Evolutionary conservation across 2,888 invertebrate genomes (phyloP).

Genomic region (Cryptocephalus moraei): DNA sequence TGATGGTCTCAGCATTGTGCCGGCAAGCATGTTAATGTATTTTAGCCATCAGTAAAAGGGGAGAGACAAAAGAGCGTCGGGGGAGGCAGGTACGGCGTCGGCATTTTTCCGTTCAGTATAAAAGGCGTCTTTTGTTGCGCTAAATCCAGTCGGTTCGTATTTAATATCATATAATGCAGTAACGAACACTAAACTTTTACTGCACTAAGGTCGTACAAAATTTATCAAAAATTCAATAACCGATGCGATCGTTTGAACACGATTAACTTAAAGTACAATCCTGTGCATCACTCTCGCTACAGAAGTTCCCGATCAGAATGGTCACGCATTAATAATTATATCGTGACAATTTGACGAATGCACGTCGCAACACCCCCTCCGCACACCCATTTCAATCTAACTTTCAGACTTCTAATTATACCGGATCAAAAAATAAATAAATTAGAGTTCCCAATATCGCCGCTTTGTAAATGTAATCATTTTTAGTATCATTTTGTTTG

Average conservation of each 20-base stretch:
- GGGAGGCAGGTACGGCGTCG: slow-evolving; percentile 5
- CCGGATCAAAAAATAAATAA: slow-evolving; percentile 17
- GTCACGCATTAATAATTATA: slow-evolving; percentile 35
- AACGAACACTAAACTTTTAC: no score
- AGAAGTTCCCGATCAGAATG: slow-evolving; percentile 29
- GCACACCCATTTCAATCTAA: neutral
- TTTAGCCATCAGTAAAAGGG: slow-evolving; percentile 32
- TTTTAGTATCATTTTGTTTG: no score
- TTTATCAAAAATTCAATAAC: no score
- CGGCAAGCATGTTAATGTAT: slow-evolving; percentile 36
- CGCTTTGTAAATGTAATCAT: neutral
- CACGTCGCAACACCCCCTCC: slow-evolving; percentile 38
- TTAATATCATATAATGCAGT: no score
- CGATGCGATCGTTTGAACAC: no score
- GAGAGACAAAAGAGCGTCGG: slow-evolving; percentile 8
- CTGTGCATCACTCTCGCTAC: slow-evolving; percentile 4
- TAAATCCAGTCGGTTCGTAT: no score
- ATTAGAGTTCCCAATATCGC: slow-evolving; percentile 10
- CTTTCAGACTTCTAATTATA: slow-evolving; percentile 10
- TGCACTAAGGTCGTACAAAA: no score
- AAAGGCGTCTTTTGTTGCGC: no score
- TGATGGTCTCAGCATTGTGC: slow-evolving; percentile 34
- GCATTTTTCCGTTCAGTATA: neutral
- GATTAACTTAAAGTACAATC: slow-evolving; percentile 1
- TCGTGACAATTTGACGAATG: slow-evolving; percentile 37